Evolutionary conservation across 1,140 invertebrate genomes (phyloP).

Genomic region (Aphelenchoides avenae): DNA sequence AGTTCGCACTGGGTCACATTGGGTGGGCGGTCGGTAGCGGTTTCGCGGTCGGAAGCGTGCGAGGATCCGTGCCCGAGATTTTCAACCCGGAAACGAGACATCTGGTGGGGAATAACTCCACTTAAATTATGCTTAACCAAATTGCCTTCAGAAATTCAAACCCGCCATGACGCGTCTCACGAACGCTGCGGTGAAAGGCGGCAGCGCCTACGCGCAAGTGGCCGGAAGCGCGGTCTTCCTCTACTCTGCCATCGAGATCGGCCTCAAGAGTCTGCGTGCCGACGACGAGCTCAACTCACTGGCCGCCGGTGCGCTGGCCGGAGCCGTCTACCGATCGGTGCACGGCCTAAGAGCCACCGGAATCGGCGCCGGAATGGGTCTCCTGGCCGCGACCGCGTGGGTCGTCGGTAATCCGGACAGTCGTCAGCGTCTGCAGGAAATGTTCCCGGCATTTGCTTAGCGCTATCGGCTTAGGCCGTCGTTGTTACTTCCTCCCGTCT

Average conservation of each 20-base stretch:
- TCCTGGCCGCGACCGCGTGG: slow-evolving; percentile 31
- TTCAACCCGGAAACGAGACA: slow-evolving; percentile 36
- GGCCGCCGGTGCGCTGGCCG: slow-evolving; percentile 38
- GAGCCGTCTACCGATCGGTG: slow-evolving; percentile 34
- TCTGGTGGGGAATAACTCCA: slow-evolving; percentile 5
- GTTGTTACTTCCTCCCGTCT: no score
- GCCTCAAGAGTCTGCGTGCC: slow-evolving; percentile 26
- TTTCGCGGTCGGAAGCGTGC: slow-evolving; percentile 32
- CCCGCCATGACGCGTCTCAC: slow-evolving; percentile 42
- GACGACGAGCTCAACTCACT: slow-evolving; percentile 44
- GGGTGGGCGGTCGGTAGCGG: slow-evolving; percentile 41
- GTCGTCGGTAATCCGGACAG: slow-evolving; percentile 33
- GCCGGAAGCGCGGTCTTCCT: slow-evolving; percentile 46
- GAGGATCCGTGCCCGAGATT: slow-evolving; percentile 37
- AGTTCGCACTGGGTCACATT: slow-evolving; percentile 45
- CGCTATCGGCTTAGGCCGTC: no score
- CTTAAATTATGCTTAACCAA: slow-evolving; percentile 1
- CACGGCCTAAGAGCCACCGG: slow-evolving; percentile 31
- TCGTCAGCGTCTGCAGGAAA: slow-evolving; percentile 32
- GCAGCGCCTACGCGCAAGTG: slow-evolving; percentile 46
- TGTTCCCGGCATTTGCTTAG: no score
- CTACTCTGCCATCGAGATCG: slow-evolving; percentile 36
- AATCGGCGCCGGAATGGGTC: slow-evolving; percentile 30
- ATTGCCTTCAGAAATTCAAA: slow-evolving; percentile 15
- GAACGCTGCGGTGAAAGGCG: slow-evolving; percentile 44